Percentiles rank a stretch among this genome's conserved stretches.
phyloP scores from a whole-genome alignment of 92 coral and sea anemone genomes.

The Zoanthus sociatus region DNA sequence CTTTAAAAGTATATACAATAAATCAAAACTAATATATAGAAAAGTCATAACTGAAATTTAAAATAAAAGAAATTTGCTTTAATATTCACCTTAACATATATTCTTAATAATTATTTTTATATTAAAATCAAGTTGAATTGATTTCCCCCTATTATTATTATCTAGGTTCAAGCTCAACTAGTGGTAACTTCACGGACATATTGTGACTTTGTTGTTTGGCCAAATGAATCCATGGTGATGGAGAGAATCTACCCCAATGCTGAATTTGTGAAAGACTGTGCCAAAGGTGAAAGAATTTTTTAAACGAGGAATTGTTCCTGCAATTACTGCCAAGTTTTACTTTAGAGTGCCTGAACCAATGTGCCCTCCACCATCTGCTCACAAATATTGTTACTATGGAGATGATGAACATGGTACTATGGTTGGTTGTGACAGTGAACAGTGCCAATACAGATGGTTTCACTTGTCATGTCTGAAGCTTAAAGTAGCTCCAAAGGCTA shows the following conservation, averaged over 20 bases:
- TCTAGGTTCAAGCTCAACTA: slow-evolving; percentile 11
- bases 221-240: slow-evolving; percentile 1
- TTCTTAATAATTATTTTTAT: background rate
- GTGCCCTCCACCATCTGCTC: slow-evolving; percentile 1
- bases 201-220: slow-evolving; percentile 15
- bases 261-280: slow-evolving; percentile 4
- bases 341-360: slow-evolving; percentile 9
- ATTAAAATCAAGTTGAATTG: background rate
- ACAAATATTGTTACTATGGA: slow-evolving; percentile 47
- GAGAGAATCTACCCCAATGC: slow-evolving; percentile 8
- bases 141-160: background rate
- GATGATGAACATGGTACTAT: slow-evolving; percentile 65
- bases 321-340: background rate
- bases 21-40: too few species aligned
- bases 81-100: background rate
- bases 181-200: background rate
- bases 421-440: slow-evolving; percentile 58
- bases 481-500: slow-evolving; percentile 57
- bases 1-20: too few species aligned
- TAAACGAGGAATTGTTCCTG: slow-evolving; percentile 1
- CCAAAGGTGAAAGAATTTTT: slow-evolving; percentile 10
- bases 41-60: too few species aligned
- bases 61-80: background rate
- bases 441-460: slow-evolving; percentile 59
- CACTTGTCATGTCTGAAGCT: slow-evolving; percentile 57